Base-by-base conservation (phyloP, 2,797 vertebrate species). In the Chromis chromis region DNA sequence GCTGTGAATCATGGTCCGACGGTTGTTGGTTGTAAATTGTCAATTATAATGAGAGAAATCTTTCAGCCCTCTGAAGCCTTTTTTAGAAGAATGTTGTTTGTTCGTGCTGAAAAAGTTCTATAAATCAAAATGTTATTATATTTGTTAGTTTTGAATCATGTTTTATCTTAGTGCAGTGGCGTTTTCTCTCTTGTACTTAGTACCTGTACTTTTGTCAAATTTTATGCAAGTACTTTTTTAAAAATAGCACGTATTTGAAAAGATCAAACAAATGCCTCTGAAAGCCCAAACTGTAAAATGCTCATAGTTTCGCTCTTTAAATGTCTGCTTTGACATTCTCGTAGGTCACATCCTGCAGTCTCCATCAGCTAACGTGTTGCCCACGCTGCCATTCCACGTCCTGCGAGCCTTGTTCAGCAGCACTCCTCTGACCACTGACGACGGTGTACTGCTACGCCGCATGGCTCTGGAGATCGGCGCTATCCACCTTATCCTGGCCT, bases 381-480 rank as follows among this genome's bases (percentile, higher is more conserved):
- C 97, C 61, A 99, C 98, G 0, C 94, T 99, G 83, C 98, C 98
- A 0, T 99, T 99, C 92, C 97, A 98, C 0, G 98, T 99, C 50
- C 74, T 99, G 67, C 96, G 97, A 17, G 96, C 96, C 3, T 86
- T 99, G 78, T 99, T 99, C 86, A 97, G 97, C 91, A 93, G 94
- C 16, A 99, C 97, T 0, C 98, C 96, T 0, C 86, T 99, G 74
- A 99, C 98, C 27, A 99, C 98, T 0, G 98, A 99, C 0, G 98
- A 99, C 1, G 98, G 98, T 0, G 95, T 99, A 0, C 94, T 99
- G 50, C 96, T 99, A 0, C 93, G 98, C 17, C 94, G 97, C 28
- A 99, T 99, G 98, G 98, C 98, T 0, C 91, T 99, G 74, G 98
- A 99, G 92, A 99, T 99, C 1, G 98, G 98, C 0, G 98, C 97